These are phyloP conservation scores for Pangasianodon hypophthalmus DNA, from an alignment of 2,113 vertebrate species.

Conservation along the genomic window DNA sequence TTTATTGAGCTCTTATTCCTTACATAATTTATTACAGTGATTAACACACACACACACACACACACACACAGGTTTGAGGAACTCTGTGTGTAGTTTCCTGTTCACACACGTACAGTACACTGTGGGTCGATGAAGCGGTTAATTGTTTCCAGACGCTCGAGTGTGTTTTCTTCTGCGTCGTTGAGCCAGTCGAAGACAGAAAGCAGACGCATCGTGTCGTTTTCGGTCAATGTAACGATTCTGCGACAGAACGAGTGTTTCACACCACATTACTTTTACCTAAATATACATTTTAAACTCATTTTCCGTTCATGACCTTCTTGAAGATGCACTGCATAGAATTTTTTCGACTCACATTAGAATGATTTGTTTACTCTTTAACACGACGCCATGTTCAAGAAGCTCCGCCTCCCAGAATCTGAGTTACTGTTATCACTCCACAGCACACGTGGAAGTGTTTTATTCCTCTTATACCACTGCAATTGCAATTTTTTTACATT, in stretches of 20 bases:
- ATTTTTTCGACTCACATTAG: not conserved
- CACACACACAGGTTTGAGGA: not conserved
- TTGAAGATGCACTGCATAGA: not conserved
- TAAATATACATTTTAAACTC: not conserved
- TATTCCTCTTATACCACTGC: not conserved
- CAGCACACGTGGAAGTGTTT: not conserved
- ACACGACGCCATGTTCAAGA: not conserved
- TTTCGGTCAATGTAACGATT: constrained; percentile 5
- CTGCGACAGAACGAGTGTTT: constrained; percentile 11
- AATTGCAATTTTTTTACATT: not conserved
- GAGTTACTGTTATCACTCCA: not conserved
- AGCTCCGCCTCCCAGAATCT: not conserved
- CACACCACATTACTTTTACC: not conserved
- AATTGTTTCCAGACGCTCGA: constrained; percentile 39
- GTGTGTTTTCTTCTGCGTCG: constrained; percentile 37
- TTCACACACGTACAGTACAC: constrained; percentile 1
- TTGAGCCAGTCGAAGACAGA: constrained; percentile 29
- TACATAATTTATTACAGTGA: not conserved
- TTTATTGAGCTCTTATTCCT: not conserved
- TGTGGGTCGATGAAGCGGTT: constrained; percentile 31
- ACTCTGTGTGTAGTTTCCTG: not conserved
- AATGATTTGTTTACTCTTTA: not conserved
- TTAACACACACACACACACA: not conserved
- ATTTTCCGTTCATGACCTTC: not conserved
- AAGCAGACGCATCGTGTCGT: not conserved